Percentiles rank a stretch among this genome's conserved stretches.
These are phyloP conservation scores for Pterostichus madidus DNA, from an alignment of 2,888 invertebrate genomes.

Conservation along the genomic window DNA sequence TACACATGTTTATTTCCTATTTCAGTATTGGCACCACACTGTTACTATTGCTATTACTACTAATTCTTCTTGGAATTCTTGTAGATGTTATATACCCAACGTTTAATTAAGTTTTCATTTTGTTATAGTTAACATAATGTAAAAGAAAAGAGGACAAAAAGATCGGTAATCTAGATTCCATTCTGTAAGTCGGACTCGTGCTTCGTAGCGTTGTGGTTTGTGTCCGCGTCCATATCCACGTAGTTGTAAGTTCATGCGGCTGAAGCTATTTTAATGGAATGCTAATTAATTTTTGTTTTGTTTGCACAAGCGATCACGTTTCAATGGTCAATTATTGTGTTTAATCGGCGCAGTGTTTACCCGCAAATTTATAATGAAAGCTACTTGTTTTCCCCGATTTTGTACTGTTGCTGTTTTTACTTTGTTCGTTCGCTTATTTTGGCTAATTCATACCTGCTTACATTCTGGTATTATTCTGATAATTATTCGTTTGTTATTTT, in stretches of 20 bases:
- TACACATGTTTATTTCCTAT: no score
- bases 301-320: slow-evolving; percentile 56
- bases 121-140: no score
- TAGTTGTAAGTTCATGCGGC: not conserved
- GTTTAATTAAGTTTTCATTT: no score
- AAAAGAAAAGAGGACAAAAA: no score
- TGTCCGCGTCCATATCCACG: no score
- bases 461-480: slow-evolving; percentile 24
- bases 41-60: no score
- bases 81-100: no score
- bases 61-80: no score
- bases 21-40: no score
- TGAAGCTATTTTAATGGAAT: slow-evolving; percentile 48
- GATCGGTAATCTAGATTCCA: no score
- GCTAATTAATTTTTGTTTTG: slow-evolving; percentile 59
- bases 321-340: slow-evolving; percentile 59
- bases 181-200: no score
- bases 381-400: slow-evolving; percentile 52
- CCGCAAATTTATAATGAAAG: slow-evolving; percentile 54
- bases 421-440: slow-evolving; percentile 24
- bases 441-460: slow-evolving; percentile 45
- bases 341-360: slow-evolving; percentile 53
- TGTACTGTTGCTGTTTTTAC: slow-evolving; percentile 39
- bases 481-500: slow-evolving; percentile 23
- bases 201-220: no score